Evolutionary conservation across 2,797 vertebrate genomes (phyloP).

Genomic region (Strix occidentalis): DNA sequence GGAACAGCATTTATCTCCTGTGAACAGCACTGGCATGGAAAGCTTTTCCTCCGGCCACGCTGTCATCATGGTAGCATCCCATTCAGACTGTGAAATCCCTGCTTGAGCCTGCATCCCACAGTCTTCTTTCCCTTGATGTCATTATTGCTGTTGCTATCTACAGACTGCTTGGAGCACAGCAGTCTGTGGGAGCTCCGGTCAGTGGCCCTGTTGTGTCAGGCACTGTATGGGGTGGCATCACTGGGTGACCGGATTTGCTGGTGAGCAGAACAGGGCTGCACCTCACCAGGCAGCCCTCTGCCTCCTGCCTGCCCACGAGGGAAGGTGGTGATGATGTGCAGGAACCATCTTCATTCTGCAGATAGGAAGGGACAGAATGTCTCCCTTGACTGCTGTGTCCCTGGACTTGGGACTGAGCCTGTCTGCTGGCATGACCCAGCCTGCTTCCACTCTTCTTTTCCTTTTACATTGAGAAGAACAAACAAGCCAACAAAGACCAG

Average conservation of each 20-base stretch:
- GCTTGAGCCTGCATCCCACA: background rate
- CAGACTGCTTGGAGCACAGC: background rate
- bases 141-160: background rate
- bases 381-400: accelerated
- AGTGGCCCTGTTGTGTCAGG: background rate
- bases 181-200: background rate
- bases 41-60: background rate
- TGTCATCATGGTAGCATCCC: background rate
- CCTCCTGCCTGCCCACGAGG: background rate
- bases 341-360: background rate
- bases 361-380: background rate
- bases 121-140: background rate
- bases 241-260: background rate
- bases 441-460: background rate
- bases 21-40: background rate
- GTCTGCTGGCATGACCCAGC: background rate
- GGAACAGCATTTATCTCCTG: constrained; percentile 2
- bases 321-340: background rate
- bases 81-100: background rate
- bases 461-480: background rate
- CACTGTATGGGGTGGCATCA: accelerated
- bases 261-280: background rate
- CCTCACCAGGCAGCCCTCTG: background rate
- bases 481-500: background rate
- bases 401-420: background rate